These are phyloP conservation scores for Nemurella pictetii DNA, from an alignment of 2,888 invertebrate genomes.

Conservation along the genomic window DNA sequence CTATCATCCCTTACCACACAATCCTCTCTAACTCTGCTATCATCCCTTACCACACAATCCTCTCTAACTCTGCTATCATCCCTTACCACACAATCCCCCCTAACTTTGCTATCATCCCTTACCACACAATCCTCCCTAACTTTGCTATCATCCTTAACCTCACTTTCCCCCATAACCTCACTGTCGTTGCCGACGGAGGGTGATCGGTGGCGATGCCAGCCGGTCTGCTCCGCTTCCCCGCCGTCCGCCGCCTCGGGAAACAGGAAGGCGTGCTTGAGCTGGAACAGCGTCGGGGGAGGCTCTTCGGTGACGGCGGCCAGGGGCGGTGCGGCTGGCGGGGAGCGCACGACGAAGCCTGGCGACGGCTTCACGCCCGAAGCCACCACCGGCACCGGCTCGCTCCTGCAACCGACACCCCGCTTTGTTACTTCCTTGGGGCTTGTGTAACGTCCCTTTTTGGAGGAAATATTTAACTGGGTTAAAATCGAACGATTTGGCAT, in stretches of 20 bases:
- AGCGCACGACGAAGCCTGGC: constrained; percentile 21
- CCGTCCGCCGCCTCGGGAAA: constrained; percentile 4
- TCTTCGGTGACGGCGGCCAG: constrained; percentile 39
- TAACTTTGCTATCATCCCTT: neutral
- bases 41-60: too few species aligned
- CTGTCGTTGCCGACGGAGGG: neutral
- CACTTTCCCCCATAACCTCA: neutral
- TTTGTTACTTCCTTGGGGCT: too few species aligned
- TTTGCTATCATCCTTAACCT: neutral
- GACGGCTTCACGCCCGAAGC: neutral
- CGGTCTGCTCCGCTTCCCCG: neutral
- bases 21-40: too few species aligned
- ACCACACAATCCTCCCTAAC: neutral
- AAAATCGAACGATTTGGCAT: too few species aligned
- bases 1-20: too few species aligned
- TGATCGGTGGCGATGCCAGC: neutral
- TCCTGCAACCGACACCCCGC: too few species aligned
- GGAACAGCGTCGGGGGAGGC: neutral
- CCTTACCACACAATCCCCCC: too few species aligned
- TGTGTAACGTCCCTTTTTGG: too few species aligned
- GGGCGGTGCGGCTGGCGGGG: constrained; percentile 37
- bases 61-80: too few species aligned
- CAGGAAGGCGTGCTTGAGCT: constrained; percentile 18
- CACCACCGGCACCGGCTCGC: neutral
- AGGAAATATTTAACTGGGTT: too few species aligned